Evolutionary conservation across 2,113 vertebrate genomes (phyloP), one percentile per base, ranked within the genome.

Genomic region (Oriolus oriolus): DNA sequence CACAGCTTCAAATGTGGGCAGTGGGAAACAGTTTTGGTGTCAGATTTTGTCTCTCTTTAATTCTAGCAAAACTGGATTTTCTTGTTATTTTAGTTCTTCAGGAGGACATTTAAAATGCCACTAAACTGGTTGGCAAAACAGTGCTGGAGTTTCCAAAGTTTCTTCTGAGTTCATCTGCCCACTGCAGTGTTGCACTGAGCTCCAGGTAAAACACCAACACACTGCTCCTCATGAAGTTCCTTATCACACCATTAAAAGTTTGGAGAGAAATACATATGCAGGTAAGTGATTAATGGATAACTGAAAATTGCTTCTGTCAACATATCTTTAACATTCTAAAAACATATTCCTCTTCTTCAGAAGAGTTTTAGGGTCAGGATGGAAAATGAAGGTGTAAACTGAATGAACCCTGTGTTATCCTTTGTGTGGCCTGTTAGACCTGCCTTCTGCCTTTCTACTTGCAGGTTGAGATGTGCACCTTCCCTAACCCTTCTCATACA

Each of bases 131-230:
- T 1, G 1, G 26, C 16, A 27, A 44, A 56, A 33, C 37, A n/a
- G 6, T 41, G 52, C 61, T 76, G n/a, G 23, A 41, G 49, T 52
- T 78, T 91, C 45, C 31, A 14, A 59, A 66, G 75, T 15, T 24
- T 90, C 42, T 66, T 64, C 56, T 54, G 60, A 60, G 16, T 23
- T 31, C 28, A 13, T 78, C 39, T 47, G 31, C 15, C 23, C 54
- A 47, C 7, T 0, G 3, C 6, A 8, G 26, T 2, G 7, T 31
- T 30, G 31, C 8, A 9, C 20, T 1, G 1, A 13, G 18, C 64
- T 56, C 41, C 28, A 37, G 89, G 65, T 89, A 64, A 60, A 75
- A 70, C 35, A 44, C 20, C 68, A 90, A 57, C 13, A 16, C 6
- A 2, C 23, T 56, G 39, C 16, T 87, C 49, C 33, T 41, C 9